Conservation (phyloP, 2,113 vertebrate genomes). For the Pionites leucogaster region DNA sequence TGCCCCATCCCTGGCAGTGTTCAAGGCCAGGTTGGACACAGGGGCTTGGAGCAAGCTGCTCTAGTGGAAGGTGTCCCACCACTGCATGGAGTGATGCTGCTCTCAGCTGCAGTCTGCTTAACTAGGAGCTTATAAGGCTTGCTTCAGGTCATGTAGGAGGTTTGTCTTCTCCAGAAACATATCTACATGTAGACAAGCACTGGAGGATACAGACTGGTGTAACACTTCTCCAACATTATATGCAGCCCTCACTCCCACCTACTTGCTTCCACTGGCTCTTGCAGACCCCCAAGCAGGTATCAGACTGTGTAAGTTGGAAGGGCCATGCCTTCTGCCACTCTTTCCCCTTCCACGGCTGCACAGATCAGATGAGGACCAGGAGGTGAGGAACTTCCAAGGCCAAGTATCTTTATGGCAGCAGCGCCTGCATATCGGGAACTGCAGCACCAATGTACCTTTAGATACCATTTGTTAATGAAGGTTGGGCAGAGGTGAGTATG, state of each 20-base stretch:
- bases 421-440: background rate
- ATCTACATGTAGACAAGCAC: background rate
- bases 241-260: background rate
- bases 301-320: background rate
- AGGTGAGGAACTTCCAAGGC: background rate
- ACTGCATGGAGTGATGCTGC: background rate
- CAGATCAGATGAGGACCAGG: background rate
- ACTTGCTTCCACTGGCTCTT: background rate
- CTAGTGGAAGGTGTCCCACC: background rate
- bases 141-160: background rate
- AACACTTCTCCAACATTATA: rapidly evolving
- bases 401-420: background rate
- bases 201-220: background rate
- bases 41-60: background rate
- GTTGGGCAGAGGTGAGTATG: background rate
- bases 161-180: background rate
- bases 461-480: background rate
- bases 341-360: background rate
- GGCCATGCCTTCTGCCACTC: background rate
- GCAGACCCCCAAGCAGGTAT: background rate
- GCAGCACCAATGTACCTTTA: background rate
- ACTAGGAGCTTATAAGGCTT: background rate
- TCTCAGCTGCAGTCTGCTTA: background rate
- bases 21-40: background rate
- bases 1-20: no score